Evolutionary conservation across 1,140 invertebrate species (phyloP).

Genomic region (Polyergus mexicanus): DNA sequence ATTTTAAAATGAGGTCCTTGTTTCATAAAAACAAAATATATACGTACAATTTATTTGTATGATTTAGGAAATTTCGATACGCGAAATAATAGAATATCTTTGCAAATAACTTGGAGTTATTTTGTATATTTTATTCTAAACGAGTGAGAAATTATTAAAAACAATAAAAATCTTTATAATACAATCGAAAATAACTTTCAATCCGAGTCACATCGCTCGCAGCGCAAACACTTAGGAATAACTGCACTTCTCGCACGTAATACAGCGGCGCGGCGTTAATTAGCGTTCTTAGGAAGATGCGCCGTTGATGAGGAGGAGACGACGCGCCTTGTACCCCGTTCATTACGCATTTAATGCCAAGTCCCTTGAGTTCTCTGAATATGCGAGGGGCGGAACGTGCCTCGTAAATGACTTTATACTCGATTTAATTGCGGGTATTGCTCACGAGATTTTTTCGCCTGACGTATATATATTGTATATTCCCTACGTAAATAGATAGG

Average conservation of each 20-base stretch:
- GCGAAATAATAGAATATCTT: neutral
- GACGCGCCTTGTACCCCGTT: constrained; percentile 55
- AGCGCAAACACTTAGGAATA: neutral
- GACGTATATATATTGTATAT: no score
- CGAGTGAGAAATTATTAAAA: neutral
- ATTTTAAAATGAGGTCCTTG: neutral
- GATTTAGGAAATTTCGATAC: neutral
- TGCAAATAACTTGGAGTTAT: neutral
- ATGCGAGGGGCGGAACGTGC: constrained; percentile 45
- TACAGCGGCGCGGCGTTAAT: constrained; percentile 70
- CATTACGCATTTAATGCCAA: constrained; percentile 72
- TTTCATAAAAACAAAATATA: neutral
- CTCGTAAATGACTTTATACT: constrained; percentile 68
- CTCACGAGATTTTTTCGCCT: neutral
- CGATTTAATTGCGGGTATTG: constrained; percentile 66
- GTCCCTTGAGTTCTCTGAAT: constrained; percentile 12
- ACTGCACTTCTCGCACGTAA: constrained; percentile 64
- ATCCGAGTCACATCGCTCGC: neutral
- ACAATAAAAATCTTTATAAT: neutral
- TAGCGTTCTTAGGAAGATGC: constrained; percentile 67
- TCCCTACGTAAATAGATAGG: neutral
- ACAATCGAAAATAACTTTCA: neutral
- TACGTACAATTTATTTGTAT: neutral
- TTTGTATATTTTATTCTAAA: neutral
- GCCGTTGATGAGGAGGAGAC: constrained; percentile 3